Percentiles rank a stretch among this genome's conserved stretches.
These are phyloP conservation scores for Cossypha niveicapilla DNA, from an alignment of 2,797 vertebrate species.

Conservation along the genomic window DNA sequence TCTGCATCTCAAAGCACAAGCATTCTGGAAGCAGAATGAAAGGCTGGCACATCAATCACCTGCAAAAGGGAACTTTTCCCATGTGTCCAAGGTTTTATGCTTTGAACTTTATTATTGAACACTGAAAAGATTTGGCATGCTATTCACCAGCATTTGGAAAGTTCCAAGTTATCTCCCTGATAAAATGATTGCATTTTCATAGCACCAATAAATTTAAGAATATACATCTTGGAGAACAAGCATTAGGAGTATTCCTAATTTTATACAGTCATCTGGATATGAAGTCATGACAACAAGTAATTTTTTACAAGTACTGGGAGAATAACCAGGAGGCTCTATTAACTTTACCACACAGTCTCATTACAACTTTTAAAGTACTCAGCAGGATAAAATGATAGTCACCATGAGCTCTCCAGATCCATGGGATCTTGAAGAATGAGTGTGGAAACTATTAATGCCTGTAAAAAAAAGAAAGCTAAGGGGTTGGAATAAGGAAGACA, in stretches of 20 bases:
- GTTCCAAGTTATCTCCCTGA: neutral
- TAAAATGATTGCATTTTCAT: neutral
- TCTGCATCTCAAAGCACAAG: neutral
- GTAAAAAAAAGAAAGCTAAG: neutral
- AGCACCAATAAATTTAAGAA: neutral
- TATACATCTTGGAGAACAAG: neutral
- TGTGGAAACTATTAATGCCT: neutral
- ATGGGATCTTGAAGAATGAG: neutral
- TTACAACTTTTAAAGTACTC: conserved; percentile 41
- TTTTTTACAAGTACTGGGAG: conserved; percentile 10
- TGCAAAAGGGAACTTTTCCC: neutral
- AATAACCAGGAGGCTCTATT: conserved; percentile 39
- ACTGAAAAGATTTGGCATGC: neutral
- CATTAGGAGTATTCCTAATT: neutral
- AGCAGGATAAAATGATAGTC: neutral
- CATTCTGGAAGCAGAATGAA: neutral
- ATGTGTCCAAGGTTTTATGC: neutral
- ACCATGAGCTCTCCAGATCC: neutral
- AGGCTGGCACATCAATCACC: neutral
- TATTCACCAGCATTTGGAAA: neutral
- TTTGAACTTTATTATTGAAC: neutral
- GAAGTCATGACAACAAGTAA: conserved; percentile 24
- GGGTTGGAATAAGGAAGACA: neutral
- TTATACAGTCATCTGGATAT: neutral
- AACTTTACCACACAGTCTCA: conserved; percentile 26